Base-by-base conservation (phyloP, 1,140 invertebrate genomes). In the Elymnias hypermnestra region DNA sequence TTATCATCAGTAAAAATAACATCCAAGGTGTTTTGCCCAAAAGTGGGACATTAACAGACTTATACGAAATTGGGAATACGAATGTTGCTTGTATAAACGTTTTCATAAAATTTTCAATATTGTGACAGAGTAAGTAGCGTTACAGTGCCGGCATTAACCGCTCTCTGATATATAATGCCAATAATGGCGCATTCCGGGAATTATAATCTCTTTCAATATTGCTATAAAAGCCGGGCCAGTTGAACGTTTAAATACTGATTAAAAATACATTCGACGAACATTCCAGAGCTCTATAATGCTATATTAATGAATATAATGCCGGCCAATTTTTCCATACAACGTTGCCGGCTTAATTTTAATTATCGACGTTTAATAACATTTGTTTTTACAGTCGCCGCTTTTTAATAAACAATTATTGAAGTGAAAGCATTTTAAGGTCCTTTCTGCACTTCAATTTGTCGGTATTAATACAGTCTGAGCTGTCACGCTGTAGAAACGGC, bases 181-280 rank as follows among this genome's bases (percentile, higher is more conserved):
- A 60, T 60, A 53, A 57, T 45, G 48, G 42, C 40, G 33, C 37
- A 40, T 45, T 45, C 33, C 41, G 41, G 41, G 36, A 45, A 50
- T 45, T 51, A 55, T 59, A 61, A 57, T 53, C 49, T 50, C 47
- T 60, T 56, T 56, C 43, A 50, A 56, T 49, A 48, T 51, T 41
- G 53, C 42, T 48, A 45, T 57, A 51, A 53, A 61, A 61, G 13
- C 54, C 38, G 38, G n/a, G 29, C 46, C 50, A 50, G 48, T 57
- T 57, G 51, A 62, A 54, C 54, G 46, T 45, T 62, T 57, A 62
- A 58, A 62, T 60, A 62, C 44, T 62, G 54, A 62, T 62, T 61
- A 61, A 61, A 61, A 55, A 57, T 54, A 46, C 57, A 60, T 60
- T 57, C 48, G 14, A 37, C 19, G 23, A 44, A 36, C 48, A 44